A percentile compares a stretch with the other conserved stretches of the same genome.
Conservation (phyloP, 1,140 invertebrate genomes). For the Zaprionus davidi region DNA sequence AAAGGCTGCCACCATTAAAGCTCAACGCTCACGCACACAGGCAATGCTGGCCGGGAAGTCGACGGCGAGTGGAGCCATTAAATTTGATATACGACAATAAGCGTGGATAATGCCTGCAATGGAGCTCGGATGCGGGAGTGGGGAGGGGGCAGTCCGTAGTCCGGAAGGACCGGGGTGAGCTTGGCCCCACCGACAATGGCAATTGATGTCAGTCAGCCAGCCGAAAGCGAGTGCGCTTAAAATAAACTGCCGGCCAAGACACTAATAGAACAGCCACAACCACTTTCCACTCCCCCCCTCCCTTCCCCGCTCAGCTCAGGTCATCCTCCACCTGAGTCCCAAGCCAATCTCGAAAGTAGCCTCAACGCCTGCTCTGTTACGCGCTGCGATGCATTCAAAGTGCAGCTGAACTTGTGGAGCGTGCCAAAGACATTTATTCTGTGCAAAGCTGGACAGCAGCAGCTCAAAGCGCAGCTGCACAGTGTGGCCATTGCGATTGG, state of each 20-base stretch:
- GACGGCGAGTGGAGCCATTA: constrained; percentile 66
- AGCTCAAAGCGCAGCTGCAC: not conserved
- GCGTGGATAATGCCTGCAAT: constrained; percentile 68
- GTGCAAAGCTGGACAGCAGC: not conserved
- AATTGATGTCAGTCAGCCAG: constrained; percentile 43
- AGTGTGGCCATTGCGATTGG: not conserved
- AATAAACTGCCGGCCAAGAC: constrained; percentile 19
- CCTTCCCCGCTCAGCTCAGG: not conserved
- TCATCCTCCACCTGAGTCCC: not conserved
- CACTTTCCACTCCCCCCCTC: not conserved
- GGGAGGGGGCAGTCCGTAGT: no score
- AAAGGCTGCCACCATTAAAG: constrained; percentile 53
- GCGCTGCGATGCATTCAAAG: not conserved
- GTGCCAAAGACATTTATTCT: not conserved
- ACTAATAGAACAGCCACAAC: constrained; percentile 14
- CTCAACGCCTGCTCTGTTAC: not conserved
- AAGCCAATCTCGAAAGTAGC: not conserved
- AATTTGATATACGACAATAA: constrained; percentile 79
- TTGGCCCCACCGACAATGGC: constrained; percentile 3
- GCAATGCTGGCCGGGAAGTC: constrained; percentile 57
- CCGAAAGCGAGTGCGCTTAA: constrained; percentile 15
- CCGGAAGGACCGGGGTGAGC: not conserved
- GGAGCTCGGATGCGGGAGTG: constrained; percentile 8
- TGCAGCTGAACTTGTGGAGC: not conserved
- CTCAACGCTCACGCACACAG: constrained; percentile 36